Base-by-base conservation (phyloP, 2,797 vertebrate species). In the Esox lucius region DNA sequence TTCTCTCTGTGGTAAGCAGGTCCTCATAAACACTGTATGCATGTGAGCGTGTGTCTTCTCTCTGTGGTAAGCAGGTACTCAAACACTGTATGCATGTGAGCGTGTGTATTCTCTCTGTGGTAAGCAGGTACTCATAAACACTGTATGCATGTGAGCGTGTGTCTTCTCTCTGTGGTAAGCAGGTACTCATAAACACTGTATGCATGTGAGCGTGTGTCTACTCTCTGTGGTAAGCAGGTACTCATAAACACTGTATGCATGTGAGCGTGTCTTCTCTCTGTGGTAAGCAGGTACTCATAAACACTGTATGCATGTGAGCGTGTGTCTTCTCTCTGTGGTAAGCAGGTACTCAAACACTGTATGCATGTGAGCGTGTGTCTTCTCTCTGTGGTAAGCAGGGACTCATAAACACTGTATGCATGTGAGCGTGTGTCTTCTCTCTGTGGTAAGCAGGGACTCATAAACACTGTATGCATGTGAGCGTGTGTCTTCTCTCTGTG, bases 131-230 rank as follows among this genome's bases (percentile, higher is more conserved):
- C 94, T 94, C 94, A 95, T 99, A 97, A 98, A 93, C 95, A 94
- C 94, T 91, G 94, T n/a, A n/a, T n/a, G n/a, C n/a, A n/a, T n/a
- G n/a, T n/a, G n/a, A n/a, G n/a, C 26, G 79, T 77, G 78, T 83
- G 80, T 87, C 72, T 82, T 82, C 80, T 81, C 80, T 84, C 80
- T 84, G 77, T 19, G 49, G 83, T 88, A 91, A 95, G 93, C 90
- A 91, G 97, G 96, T 96, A 96, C 94, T 94, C 94, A 95, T 99
- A 97, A 98, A 93, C 95, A 94, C 94, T 91, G 94, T n/a, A n/a
- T n/a, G n/a, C n/a, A n/a, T n/a, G n/a, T n/a, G n/a, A n/a, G n/a
- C 26, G 79, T 77, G 78, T 83, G 80, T 87, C 72, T 82, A 82
- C 80, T 81, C 80, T 84, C 80, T 84, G 77, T 19, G 49, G 83